phyloP scores from a whole-genome alignment of 2,888 invertebrate genomes.

The Acanthoscelides obtectus region DNA sequence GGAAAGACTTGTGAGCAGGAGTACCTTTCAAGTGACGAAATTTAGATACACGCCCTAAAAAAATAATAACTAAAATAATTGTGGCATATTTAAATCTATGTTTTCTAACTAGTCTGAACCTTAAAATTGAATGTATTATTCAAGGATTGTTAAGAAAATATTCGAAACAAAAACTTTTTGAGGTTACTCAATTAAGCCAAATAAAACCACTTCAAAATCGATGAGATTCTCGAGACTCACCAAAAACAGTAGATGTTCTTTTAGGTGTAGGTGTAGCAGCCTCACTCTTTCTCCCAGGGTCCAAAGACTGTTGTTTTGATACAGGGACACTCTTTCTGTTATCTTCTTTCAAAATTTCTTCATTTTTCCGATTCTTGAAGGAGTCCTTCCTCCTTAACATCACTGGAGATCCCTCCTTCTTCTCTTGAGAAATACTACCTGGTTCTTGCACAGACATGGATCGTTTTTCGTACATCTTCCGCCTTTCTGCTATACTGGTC shows the following conservation, averaged over 20 bases:
- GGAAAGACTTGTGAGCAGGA: slow-evolving; percentile 83
- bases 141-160: no score
- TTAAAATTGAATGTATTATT: no score
- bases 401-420: slow-evolving; percentile 65
- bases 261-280: slow-evolving; percentile 63
- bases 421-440: slow-evolving; percentile 52
- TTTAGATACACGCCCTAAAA: slow-evolving; percentile 76
- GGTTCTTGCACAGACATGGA: slow-evolving; percentile 22
- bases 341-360: slow-evolving; percentile 46
- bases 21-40: slow-evolving; percentile 91
- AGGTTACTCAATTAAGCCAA: no score
- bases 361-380: slow-evolving; percentile 57
- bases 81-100: no score
- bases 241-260: slow-evolving; percentile 81
- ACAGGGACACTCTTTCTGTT: slow-evolving; percentile 48
- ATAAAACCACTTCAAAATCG: no score
- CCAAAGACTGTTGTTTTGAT: slow-evolving; percentile 50
- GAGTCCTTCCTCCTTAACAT: slow-evolving; percentile 69
- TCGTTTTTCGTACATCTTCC: slow-evolving; percentile 64
- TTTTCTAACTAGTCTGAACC: no score
- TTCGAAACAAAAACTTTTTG: no score
- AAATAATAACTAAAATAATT: no score
- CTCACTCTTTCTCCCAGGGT: slow-evolving; percentile 47
- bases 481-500: slow-evolving; percentile 71
- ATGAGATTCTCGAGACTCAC: slow-evolving; percentile 47